Base-by-base conservation (phyloP, 2,888 invertebrate genomes). In the Platynereis dumerilii region DNA sequence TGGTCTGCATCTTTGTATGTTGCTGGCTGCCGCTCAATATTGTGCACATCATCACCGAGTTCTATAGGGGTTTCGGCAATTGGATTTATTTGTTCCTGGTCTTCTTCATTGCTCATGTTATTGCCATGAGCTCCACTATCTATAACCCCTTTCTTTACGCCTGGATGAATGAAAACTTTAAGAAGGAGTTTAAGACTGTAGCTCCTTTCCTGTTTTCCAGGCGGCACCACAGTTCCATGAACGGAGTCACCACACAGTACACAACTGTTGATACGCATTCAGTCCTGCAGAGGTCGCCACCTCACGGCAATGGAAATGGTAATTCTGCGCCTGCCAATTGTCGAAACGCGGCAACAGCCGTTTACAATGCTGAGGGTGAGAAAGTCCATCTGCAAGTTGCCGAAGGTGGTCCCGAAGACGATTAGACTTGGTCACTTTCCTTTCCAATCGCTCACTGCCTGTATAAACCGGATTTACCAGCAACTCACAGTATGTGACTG, bases 1-100 rank as follows among this genome's bases (percentile, higher is more conserved):
- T 99, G 98, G 98, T 88, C 12, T 90, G 91, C 15, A 94, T 98
- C 60, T 99, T 99, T 81, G 93, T 95, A 0, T 86, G 94, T n/a
- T 97, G 96, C 42, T 99, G 98, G 73, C 86, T 85, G 71, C 84
- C 84, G 2, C 73, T 98, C 66, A 98, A 98, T 82, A 85, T 92
- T 60, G 90, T 94, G 73, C 96, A 96, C 81, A 88, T 96, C 97
- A 88, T 17, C 90, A 72, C 64, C 68, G 72, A 74, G 44, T 76
- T 73, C 68, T 60, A 70, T 27, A 64, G 64, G 34, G 57, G 28
- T 20, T 68, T 77, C n/a, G 90, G 89, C 66, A 87, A 90, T 69
- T 91, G 93, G 89, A 88, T 89, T 58, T 94, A 92, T 84, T 94
- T 93, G 83, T 91, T 91, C 72, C 85, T 96, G 20, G 87, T 91